phyloP scores from a whole-genome alignment of 1,140 invertebrate species.

The Habropoda laboriosa region DNA sequence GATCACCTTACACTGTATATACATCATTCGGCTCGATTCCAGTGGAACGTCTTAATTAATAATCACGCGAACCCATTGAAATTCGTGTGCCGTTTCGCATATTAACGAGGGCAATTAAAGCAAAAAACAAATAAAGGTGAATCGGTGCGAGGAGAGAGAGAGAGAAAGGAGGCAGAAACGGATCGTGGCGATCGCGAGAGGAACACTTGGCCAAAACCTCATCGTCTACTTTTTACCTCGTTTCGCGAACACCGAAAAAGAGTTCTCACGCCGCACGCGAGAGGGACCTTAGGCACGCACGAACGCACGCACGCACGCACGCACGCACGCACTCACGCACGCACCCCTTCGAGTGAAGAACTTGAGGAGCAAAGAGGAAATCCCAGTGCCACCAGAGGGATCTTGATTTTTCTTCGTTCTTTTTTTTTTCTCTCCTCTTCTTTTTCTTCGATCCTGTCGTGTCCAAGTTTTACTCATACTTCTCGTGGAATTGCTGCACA shows the following conservation, averaged over 20 bases:
- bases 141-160: background rate
- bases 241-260: conserved; percentile 63
- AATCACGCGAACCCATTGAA: conserved; percentile 66
- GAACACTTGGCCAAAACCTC: conserved; percentile 51
- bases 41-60: conserved; percentile 63
- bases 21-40: conserved; percentile 27
- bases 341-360: conserved; percentile 51
- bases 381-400: conserved; percentile 40
- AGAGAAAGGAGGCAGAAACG: conserved; percentile 21
- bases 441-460: background rate
- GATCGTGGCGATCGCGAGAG: conserved; percentile 37
- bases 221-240: conserved; percentile 62
- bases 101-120: conserved; percentile 57
- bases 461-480: conserved; percentile 26
- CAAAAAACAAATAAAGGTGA: background rate
- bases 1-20: conserved; percentile 36
- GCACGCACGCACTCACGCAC: conserved; percentile 51
- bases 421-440: conserved; percentile 44
- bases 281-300: conserved; percentile 59
- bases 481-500: conserved; percentile 23
- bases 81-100: conserved; percentile 65
- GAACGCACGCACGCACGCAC: conserved; percentile 50
- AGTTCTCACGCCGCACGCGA: conserved; percentile 68
- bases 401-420: conserved; percentile 56
- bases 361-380: conserved; percentile 13